Evolutionary conservation across 1,140 invertebrate species (phyloP).

Genomic region (Microplitis mediator): DNA sequence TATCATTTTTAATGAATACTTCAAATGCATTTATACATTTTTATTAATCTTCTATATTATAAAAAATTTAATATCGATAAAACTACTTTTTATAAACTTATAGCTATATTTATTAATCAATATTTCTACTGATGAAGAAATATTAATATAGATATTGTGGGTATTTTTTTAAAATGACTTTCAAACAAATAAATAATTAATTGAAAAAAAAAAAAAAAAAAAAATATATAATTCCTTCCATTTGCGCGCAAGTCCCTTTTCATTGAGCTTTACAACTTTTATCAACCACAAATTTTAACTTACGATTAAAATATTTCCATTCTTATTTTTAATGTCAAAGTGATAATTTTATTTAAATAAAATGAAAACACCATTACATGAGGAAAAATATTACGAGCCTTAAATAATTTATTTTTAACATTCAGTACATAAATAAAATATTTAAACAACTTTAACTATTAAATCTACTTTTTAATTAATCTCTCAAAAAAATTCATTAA

Average conservation of each 20-base stretch:
- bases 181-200: background rate
- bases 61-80: constrained; percentile 10
- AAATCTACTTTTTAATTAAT: background rate
- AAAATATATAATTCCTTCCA: background rate
- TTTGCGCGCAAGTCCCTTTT: constrained; percentile 10
- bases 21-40: constrained; percentile 17
- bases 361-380: background rate
- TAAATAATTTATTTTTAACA: background rate
- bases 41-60: background rate
- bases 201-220: background rate
- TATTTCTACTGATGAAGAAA: background rate
- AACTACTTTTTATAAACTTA: background rate
- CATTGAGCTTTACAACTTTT: constrained; percentile 15
- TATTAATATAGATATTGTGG: background rate
- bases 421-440: background rate
- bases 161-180: background rate
- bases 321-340: background rate
- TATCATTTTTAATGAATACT: constrained; percentile 9
- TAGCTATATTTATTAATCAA: background rate
- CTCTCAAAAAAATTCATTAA: background rate
- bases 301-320: background rate
- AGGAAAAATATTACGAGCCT: too few relatives aligned
- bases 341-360: background rate
- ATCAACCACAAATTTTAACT: constrained; percentile 11
- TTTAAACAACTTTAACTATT: too few relatives aligned